phyloP scores from a whole-genome alignment of 2,888 invertebrate genomes.

The Melitaea athalia region DNA sequence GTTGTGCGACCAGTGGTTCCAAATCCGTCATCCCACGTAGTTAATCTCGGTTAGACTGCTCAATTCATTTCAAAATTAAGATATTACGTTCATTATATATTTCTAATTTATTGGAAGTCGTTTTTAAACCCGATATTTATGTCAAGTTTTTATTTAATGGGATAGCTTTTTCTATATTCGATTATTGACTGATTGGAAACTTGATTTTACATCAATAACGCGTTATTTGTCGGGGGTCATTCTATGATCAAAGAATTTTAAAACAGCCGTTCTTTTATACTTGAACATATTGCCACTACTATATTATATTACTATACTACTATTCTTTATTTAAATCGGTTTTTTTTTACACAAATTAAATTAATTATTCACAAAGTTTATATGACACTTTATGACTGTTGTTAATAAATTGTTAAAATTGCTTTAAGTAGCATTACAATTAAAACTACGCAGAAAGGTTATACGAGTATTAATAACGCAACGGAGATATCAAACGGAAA shows the following conservation, averaged over 20 bases:
- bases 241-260: constrained; percentile 3
- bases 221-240: constrained; percentile 13
- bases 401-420: too few relatives aligned
- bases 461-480: too few relatives aligned
- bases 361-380: too few relatives aligned
- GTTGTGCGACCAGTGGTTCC: constrained; percentile 66
- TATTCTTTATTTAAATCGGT: too few relatives aligned
- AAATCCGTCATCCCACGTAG: constrained; percentile 62
- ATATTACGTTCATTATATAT: constrained; percentile 66
- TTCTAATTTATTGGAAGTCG: constrained; percentile 63
- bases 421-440: too few relatives aligned
- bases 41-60: constrained; percentile 53
- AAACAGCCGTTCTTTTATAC: neutral
- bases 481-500: neutral
- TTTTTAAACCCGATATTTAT: constrained; percentile 47
- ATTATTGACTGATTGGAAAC: constrained; percentile 36
- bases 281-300: neutral
- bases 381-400: too few relatives aligned
- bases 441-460: neutral
- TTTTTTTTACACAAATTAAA: too few relatives aligned
- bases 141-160: constrained; percentile 58
- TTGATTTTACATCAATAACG: constrained; percentile 29
- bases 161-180: constrained; percentile 47
- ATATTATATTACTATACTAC: too few relatives aligned
- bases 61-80: constrained; percentile 62